Evolutionary conservation across 2,888 invertebrate genomes (phyloP).

Genomic region (Megamerina dolium): DNA sequence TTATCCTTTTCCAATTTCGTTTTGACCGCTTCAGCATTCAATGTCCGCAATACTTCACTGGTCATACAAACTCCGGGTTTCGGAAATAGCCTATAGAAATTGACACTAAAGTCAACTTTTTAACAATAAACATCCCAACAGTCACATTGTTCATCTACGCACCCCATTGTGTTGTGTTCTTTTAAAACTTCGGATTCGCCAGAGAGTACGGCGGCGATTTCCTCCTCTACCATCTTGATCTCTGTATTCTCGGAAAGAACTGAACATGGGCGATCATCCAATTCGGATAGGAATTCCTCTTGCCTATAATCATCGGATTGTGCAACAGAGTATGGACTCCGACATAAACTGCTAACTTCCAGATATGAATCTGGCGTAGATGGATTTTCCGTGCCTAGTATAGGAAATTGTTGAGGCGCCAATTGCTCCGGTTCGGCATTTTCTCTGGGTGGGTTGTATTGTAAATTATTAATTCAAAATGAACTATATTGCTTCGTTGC

Average conservation of each 20-base stretch:
- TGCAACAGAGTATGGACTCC: conserved; percentile 4
- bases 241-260: conserved; percentile 34
- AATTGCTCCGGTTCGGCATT: conserved; percentile 17
- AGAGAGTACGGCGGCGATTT: conserved; percentile 62
- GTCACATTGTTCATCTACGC: conserved; percentile 5
- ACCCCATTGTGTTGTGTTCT: conserved; percentile 67
- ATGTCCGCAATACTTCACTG: conserved; percentile 62
- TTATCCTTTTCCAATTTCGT: conserved; percentile 52
- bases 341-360: conserved; percentile 10
- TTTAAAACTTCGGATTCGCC: conserved; percentile 64
- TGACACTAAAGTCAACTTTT: conserved; percentile 50
- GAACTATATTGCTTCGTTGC: not conserved
- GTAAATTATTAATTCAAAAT: not conserved
- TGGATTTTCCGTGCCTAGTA: conserved; percentile 11
- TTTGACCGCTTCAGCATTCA: conserved; percentile 55
- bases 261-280: conserved; percentile 37
- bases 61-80: conserved; percentile 59
- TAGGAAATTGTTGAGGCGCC: conserved; percentile 32
- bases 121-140: not conserved
- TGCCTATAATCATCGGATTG: conserved; percentile 3
- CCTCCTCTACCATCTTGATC: conserved; percentile 56
- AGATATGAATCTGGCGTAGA: conserved; percentile 18
- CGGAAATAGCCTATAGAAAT: conserved; percentile 63
- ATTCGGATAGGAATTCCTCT: conserved; percentile 26
- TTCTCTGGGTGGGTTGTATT: not conserved